Percentiles rank a stretch among this genome's conserved stretches.
Evolutionary conservation across 2,113 vertebrate genomes (phyloP).

Genomic region (Microtus oregoni): DNA sequence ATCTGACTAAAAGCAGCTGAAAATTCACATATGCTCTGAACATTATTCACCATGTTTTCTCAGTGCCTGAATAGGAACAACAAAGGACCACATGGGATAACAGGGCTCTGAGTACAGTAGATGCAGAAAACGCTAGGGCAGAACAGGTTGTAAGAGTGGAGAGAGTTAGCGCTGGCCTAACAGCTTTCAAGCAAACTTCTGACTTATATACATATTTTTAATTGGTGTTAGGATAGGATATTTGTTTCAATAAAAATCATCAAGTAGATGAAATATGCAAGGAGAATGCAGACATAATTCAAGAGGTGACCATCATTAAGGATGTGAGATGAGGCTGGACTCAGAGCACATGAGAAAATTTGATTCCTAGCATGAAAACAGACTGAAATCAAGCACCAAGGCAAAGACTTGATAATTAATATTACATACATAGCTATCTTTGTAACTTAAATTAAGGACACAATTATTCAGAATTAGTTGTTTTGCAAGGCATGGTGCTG

Average conservation of each 20-base stretch:
- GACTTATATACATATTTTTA: not conserved
- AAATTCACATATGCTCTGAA: not conserved
- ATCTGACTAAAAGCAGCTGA: not conserved
- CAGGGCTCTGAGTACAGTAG: not conserved
- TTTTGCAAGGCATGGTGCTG: not conserved
- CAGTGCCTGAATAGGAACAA: not conserved
- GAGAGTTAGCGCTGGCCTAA: not conserved
- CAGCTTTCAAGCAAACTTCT: not conserved
- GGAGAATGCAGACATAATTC: not conserved
- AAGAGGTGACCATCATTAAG: not conserved
- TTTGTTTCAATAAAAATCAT: not conserved
- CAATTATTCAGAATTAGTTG: not conserved
- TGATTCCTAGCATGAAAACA: not conserved
- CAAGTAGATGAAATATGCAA: not conserved
- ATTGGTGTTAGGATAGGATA: not conserved
- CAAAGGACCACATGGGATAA: not conserved
- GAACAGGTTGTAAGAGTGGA: not conserved
- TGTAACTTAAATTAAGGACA: not conserved
- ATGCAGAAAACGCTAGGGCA: rapidly evolving
- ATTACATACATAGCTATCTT: not conserved
- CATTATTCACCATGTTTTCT: not conserved
- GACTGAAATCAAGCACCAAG: not conserved
- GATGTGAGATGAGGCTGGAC: not conserved
- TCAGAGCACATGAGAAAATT: no score
- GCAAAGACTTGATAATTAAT: not conserved